Conservation (phyloP, 2,888 invertebrate genomes). For the Brachyopa scutellaris region DNA sequence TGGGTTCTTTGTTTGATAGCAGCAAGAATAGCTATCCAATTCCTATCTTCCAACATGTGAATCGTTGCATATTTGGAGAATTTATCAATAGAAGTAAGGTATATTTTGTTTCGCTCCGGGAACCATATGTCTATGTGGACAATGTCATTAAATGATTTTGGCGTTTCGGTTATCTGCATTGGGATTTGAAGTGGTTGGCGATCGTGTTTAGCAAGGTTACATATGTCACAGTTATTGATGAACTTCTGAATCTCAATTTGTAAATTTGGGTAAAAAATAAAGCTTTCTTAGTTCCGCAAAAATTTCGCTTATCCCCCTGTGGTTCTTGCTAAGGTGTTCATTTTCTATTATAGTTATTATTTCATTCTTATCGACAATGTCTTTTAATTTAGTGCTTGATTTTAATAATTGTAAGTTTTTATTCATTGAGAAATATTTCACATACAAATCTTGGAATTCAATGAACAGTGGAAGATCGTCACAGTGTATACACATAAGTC, state of each 20-base stretch:
- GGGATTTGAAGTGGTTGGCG: background rate
- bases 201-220: slow-evolving; percentile 24
- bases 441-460: too few relatives aligned
- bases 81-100: slow-evolving; percentile 6
- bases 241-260: slow-evolving; percentile 35
- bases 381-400: background rate
- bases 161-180: slow-evolving; percentile 15
- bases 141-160: slow-evolving; percentile 1
- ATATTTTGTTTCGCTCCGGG: background rate
- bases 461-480: too few relatives aligned
- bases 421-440: too few relatives aligned
- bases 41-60: slow-evolving; percentile 19
- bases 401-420: background rate
- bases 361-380: slow-evolving; percentile 1
- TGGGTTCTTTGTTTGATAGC: slow-evolving; percentile 18
- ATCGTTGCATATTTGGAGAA: slow-evolving; percentile 23
- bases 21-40: slow-evolving; percentile 15
- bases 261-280: slow-evolving; percentile 4
- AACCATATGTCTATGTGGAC: slow-evolving; percentile 18
- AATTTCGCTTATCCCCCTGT: slow-evolving; percentile 7
- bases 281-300: background rate
- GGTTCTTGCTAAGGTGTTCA: slow-evolving; percentile 6
- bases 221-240: slow-evolving; percentile 30
- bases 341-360: slow-evolving; percentile 4
- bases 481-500: too few relatives aligned